These are phyloP conservation scores for Rhopalosiphum padi DNA, from an alignment of 1,140 invertebrate species.

Conservation along the genomic window DNA sequence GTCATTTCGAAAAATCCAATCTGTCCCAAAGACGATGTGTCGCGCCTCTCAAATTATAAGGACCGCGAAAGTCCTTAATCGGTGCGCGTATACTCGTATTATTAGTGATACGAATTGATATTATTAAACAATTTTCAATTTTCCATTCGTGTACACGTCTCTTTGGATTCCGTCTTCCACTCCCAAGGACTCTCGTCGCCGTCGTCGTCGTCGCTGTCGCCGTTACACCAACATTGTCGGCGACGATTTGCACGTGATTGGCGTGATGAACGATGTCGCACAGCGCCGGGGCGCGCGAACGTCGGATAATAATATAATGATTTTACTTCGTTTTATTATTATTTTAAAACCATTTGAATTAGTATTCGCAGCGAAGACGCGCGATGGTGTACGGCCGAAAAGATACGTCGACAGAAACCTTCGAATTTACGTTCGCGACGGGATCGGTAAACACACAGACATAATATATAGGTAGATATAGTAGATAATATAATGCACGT, in stretches of 20 bases:
- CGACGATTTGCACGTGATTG: background rate
- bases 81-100: background rate
- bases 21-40: background rate
- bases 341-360: constrained; percentile 9
- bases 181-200: background rate
- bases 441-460: background rate
- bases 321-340: background rate
- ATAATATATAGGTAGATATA: background rate
- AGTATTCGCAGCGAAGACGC: background rate
- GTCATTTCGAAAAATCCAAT: background rate
- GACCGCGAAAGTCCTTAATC: background rate
- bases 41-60: background rate
- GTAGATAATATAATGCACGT: too few species aligned
- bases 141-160: background rate
- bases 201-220: background rate
- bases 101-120: background rate
- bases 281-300: background rate
- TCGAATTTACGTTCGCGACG: background rate
- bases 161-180: background rate
- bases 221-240: background rate
- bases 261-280: background rate
- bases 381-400: background rate
- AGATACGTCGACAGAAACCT: background rate
- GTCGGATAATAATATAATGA: background rate
- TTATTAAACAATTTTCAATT: background rate